These are phyloP conservation scores for Octopus bimaculoides DNA, from an alignment of 1,140 invertebrate genomes.

Conservation along the genomic window DNA sequence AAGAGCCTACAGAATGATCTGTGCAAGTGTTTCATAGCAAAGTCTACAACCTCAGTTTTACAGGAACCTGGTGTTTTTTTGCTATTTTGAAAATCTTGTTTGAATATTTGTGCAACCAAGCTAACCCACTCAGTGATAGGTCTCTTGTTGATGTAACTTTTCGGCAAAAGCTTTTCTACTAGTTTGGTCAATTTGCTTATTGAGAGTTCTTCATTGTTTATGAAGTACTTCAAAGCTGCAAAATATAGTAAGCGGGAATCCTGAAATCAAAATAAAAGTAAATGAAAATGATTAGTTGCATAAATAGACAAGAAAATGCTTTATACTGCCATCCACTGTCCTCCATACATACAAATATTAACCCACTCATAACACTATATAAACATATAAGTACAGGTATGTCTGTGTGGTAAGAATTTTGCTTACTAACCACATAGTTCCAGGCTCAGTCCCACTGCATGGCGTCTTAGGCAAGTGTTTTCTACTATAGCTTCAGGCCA, in stretches of 20 bases:
- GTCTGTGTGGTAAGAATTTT: neutral
- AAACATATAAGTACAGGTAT: too few relatives aligned
- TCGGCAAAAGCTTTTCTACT: constrained; percentile 30
- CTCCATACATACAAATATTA: neutral
- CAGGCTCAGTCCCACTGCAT: neutral
- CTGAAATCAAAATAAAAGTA: constrained; percentile 23
- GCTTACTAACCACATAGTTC: neutral
- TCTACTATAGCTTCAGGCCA: neutral
- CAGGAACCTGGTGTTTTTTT: constrained; percentile 11
- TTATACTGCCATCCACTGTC: neutral
- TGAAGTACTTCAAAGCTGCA: constrained; percentile 35
- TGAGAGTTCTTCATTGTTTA: constrained; percentile 27
- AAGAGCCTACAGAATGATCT: constrained; percentile 38
- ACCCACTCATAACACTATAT: neutral
- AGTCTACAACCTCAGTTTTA: constrained; percentile 34
- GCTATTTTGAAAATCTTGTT: constrained; percentile 30
- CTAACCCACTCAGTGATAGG: constrained; percentile 23
- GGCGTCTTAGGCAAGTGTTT: neutral
- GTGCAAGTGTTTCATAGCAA: constrained; percentile 36
- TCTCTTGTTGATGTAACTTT: constrained; percentile 14
- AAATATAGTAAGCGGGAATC: constrained; percentile 33
- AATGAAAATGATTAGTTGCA: neutral
- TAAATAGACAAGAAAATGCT: neutral
- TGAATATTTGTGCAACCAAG: constrained; percentile 25
- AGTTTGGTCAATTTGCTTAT: constrained; percentile 26